Evolutionary conservation across 1,140 invertebrate species (phyloP), one percentile per base, ranked within the genome.

Genomic region (Euwallacea fornicatus): DNA sequence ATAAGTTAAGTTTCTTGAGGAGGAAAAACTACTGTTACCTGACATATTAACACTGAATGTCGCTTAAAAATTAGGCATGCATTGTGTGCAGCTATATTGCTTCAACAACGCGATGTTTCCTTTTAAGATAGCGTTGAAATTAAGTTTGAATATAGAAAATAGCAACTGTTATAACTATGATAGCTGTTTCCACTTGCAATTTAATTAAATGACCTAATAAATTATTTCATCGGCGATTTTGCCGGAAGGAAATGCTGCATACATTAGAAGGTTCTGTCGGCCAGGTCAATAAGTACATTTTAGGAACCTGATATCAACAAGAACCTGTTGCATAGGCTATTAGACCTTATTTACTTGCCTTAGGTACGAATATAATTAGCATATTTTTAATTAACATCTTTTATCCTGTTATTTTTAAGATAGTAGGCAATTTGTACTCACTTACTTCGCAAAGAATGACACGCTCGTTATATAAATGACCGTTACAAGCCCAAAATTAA

Each of bases 1-100:
- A 61, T 61, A 61, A n/a, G 59, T 43, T 47, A 21, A 46, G 42
- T 44, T 15, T 13, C 44, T 47, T 63, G 42, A n/a, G 44, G 42
- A 63, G 44, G 42, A 63, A 63, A 63, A 63, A 63, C 46, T 63
- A 63, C 61, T 44, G 61, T 63, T 63, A 63, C 13, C 42, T 44
- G 44, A 21, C 61, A 47, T 60, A 58, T 61, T 61, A 61, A 43
- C 42, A 43, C 59, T 43, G 42, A 61, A 61, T 61, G 21, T 42
- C 59, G 21, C 21, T 33, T 33, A 33, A 33, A 33, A 33, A 33
- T 33, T 33, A 33, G 21, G 21, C 4, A 33, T 33, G 21, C 4
- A 33, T 33, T 33, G 21, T 33, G 21, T 33, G 21, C 21, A 33
- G 21, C 21, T 33, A 33, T 33, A 33, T 2, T 33, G 21, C 21